Conservation (phyloP, 1,140 invertebrate species). For the Laodelphax striatellus region DNA sequence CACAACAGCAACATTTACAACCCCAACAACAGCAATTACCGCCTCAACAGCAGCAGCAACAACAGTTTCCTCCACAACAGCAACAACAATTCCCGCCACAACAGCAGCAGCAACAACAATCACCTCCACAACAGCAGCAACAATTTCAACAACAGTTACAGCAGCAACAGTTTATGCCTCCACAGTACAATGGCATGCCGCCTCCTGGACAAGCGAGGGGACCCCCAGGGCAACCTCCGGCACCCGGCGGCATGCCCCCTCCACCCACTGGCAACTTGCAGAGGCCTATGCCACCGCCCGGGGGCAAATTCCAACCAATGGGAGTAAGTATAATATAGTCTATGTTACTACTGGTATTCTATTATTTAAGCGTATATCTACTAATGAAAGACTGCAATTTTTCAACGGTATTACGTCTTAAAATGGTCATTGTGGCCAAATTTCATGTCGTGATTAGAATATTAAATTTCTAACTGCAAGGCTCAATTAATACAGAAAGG, state of each 20-base stretch:
- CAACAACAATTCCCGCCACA: background rate
- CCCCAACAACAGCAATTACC: constrained; percentile 1
- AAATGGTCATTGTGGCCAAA: too few relatives aligned
- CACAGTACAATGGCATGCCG: background rate
- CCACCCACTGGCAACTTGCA: constrained; percentile 14
- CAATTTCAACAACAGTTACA: background rate
- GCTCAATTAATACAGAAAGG: too few relatives aligned
- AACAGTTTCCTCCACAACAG: constrained; percentile 11
- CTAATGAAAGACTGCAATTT: too few relatives aligned
- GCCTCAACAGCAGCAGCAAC: constrained; percentile 5
- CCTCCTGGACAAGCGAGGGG: background rate
- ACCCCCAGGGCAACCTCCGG: background rate
- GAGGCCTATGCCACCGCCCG: constrained; percentile 12
- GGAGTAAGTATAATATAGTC: constrained; percentile 11
- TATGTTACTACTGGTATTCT: constrained; percentile 13
- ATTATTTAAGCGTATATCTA: constrained; percentile 16
- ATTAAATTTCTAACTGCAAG: too few relatives aligned
- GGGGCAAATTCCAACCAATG: constrained; percentile 10
- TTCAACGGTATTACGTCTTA: too few relatives aligned
- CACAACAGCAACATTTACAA: background rate
- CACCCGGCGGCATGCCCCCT: background rate
- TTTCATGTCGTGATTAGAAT: too few relatives aligned
- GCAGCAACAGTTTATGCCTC: background rate
- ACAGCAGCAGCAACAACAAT: background rate
- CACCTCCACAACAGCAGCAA: constrained; percentile 6